Evolutionary conservation across 2,113 vertebrate species (phyloP).

Genomic region (Brachyhypopomus occidentalis): DNA sequence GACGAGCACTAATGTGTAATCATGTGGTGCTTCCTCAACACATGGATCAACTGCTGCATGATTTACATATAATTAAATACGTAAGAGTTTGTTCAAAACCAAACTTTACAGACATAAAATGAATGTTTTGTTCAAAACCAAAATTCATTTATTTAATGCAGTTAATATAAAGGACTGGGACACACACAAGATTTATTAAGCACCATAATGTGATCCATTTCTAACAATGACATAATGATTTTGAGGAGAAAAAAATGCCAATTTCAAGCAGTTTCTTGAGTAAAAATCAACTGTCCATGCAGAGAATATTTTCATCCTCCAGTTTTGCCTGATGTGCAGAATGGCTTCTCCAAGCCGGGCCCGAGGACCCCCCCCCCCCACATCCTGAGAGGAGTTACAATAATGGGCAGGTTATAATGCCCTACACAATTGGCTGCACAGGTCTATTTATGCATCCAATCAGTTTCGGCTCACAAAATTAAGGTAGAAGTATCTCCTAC

Average conservation of each 20-base stretch:
- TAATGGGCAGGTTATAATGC: constrained; percentile 15
- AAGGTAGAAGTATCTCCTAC: constrained; percentile 7
- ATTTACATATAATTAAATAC: background rate
- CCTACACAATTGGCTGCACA: background rate
- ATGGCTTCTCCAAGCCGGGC: background rate
- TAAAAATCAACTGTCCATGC: background rate
- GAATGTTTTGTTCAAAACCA: too few species aligned
- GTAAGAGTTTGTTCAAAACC: background rate
- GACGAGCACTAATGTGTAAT: constrained; percentile 19
- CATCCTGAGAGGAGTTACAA: constrained; percentile 1
- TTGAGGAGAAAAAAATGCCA: too few species aligned
- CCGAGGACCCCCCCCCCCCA: background rate
- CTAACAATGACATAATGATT: too few species aligned
- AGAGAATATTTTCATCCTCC: constrained; percentile 1
- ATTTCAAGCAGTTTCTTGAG: background rate
- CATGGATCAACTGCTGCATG: background rate
- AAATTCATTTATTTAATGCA: too few species aligned
- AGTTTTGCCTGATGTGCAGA: constrained; percentile 16
- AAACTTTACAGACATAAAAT: background rate
- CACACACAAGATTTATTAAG: too few species aligned
- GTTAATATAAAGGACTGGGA: too few species aligned
- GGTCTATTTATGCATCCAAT: constrained; percentile 8
- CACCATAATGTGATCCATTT: too few species aligned
- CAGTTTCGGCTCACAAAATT: background rate
- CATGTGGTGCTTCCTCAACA: background rate